Evolutionary conservation across 2,888 invertebrate genomes (phyloP), one percentile per base, ranked within the genome.

Genomic region (Mylabris sibirica): DNA sequence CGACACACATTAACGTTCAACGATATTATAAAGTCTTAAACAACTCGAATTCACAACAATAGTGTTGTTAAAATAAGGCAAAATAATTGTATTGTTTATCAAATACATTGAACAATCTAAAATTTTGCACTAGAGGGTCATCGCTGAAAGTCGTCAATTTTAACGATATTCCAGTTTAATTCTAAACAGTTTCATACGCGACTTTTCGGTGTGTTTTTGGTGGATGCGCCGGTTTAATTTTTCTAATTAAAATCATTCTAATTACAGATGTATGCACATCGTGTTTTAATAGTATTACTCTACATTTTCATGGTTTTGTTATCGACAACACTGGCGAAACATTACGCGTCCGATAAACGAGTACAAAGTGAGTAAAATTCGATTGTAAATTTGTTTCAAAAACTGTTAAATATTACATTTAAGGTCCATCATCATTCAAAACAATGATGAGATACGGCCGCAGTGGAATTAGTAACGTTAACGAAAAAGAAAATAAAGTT

Each of bases 211-310:
- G n/a, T n/a, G n/a, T n/a, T n/a, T 35, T 38, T 38, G 38, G 38
- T 3, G 38, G 38, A 38, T 38, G 38, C 38, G 38, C 38, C 38
- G 14, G 38, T 44, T 44, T 17, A n/a, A 44, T 17, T 38, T 38
- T 38, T 17, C 5, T 44, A 44, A 44, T 44, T 44, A 6, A n/a
- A 17, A 14, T 59, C 20, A 57, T 71, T 69, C 72, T 72, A 73
- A 53, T 83, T 83, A 63, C 80, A 83, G 83, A 83, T 83, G 83
- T 78, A 80, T 77, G 75, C 80, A 74, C 74, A 79, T 74, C 79
- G 78, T 76, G 70, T 79, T 63, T 60, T 80, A 67, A 76, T 82
- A 69, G 72, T 81, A 72, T 76, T 81, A 62, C 76, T 81, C 65
- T 82, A 82, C 73, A 73, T 82, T 72, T 72, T 81, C 66, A 77